Percentiles rank a stretch among this genome's conserved stretches.
Conservation (phyloP, 2,797 vertebrate genomes). For the Salarias fasciatus region DNA sequence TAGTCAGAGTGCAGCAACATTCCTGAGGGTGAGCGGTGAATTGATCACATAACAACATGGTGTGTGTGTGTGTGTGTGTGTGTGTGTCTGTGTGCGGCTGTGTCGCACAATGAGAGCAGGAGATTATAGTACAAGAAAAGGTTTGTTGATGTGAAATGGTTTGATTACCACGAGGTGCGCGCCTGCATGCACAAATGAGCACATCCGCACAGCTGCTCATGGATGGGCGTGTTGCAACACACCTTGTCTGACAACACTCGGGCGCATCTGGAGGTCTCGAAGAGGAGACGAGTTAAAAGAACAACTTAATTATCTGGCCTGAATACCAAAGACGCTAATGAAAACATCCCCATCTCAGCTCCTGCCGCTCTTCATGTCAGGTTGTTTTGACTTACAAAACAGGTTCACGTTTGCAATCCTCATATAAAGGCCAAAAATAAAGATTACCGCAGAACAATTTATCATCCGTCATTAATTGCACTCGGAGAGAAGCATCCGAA, state of each 20-base stretch:
- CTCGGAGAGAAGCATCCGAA: conserved; percentile 31
- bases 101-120: conserved; percentile 52
- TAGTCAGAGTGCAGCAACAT: conserved; percentile 54
- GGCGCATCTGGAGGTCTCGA: conserved; percentile 89
- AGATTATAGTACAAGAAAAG: conserved; percentile 38
- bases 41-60: conserved; percentile 76
- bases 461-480: conserved; percentile 58
- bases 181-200: conserved; percentile 43
- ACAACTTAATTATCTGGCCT: conserved; percentile 67
- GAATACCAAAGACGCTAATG: conserved; percentile 63
- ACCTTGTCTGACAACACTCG: conserved; percentile 88
- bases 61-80: background rate
- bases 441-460: conserved; percentile 41
- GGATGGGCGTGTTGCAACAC: conserved; percentile 88
- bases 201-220: conserved; percentile 83
- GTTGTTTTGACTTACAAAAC: conserved; percentile 27
- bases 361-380: conserved; percentile 34
- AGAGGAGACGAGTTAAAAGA: conserved; percentile 80
- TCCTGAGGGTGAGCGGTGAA: conserved; percentile 62
- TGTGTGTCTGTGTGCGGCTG: background rate
- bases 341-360: conserved; percentile 56
- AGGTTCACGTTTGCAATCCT: conserved; percentile 34
- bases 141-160: conserved; percentile 59
- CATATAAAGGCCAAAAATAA: conserved; percentile 45
- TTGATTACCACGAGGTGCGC: conserved; percentile 41